Conservation (phyloP, 2,888 invertebrate species). For the Latrodectus hesperus region DNA sequence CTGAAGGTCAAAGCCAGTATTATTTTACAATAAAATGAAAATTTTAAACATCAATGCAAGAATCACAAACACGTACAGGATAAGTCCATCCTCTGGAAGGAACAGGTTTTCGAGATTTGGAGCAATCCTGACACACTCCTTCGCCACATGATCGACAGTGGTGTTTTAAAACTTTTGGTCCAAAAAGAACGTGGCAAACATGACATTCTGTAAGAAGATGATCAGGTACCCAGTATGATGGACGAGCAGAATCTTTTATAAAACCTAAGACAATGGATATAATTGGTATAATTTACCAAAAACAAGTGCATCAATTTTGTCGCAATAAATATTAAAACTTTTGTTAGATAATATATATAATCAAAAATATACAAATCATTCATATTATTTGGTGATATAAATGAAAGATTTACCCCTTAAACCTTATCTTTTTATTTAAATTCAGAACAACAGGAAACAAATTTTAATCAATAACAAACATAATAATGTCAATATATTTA, state of each 20-base stretch:
- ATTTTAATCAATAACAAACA: too few species aligned
- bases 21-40: not conserved
- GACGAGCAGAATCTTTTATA: constrained; percentile 85
- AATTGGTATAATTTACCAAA: constrained; percentile 30
- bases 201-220: constrained; percentile 81
- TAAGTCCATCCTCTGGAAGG: constrained; percentile 77
- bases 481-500: too few species aligned
- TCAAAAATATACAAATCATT: not conserved
- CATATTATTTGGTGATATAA: not conserved
- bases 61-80: constrained; percentile 76
- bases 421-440: not conserved
- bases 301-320: not conserved
- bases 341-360: not conserved
- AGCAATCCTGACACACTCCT: constrained; percentile 81
- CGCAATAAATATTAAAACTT: not conserved
- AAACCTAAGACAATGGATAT: constrained; percentile 75
- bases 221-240: constrained; percentile 88
- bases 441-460: not conserved
- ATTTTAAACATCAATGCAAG: constrained; percentile 33
- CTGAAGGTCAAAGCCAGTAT: too few species aligned
- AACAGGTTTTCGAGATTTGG: constrained; percentile 75
- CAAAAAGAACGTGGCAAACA: constrained; percentile 81
- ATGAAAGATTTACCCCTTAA: not conserved
- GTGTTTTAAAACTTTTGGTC: constrained; percentile 77
- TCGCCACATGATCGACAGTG: constrained; percentile 84